Base-by-base conservation (phyloP, 2,113 vertebrate species). In the Theristicus caerulescens region DNA sequence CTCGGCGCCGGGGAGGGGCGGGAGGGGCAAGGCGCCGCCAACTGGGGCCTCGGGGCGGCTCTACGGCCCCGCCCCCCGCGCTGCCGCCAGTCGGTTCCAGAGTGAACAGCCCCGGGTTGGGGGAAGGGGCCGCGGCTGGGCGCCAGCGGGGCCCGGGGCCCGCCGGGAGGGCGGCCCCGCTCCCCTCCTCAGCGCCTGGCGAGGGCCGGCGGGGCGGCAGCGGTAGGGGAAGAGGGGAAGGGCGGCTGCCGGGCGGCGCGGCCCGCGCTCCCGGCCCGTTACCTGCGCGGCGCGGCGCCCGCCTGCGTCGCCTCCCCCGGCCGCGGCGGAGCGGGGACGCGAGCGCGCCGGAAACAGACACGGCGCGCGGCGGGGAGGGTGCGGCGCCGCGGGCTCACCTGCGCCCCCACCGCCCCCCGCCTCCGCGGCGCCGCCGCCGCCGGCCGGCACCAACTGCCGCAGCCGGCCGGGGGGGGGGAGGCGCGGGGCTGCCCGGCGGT, bases 321-420 rank as follows among this genome's bases (percentile, higher is more conserved):
- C 54, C 47, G 52, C 57, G 55, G 69, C 78, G 31, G 44, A 62
- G 79, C 78, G 24, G 40, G 61, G 52, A 62, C 46, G 67, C 51
- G 16, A 52, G 83, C 72, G 82, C 87, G 64, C 92, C 92, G 92
- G 92, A 94, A 94, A 42, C 82, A 71, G 82, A 76, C 69, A 59
- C 62, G n/a, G n/a, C 36, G 31, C n/a, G n/a, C 47, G 26, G 15
- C 29, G 61, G 38, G 42, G 14, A 16, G 21, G 46, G 38, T 3
- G 40, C 27, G 20, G 27, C 55, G 36, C 21, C 29, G 27, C 51
- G 12, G 40, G 78, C 82, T 89, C 79, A 90, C 93, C 90, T 90
- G 86, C 73, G 64, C 58, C 71, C 62, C 73, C 80, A 14, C 74
- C 36, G 31, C 64, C 71, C 54, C 76, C 70, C 52, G 13, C 65